Conservation (phyloP, 2,113 vertebrate species). For the Silurus glanis region DNA sequence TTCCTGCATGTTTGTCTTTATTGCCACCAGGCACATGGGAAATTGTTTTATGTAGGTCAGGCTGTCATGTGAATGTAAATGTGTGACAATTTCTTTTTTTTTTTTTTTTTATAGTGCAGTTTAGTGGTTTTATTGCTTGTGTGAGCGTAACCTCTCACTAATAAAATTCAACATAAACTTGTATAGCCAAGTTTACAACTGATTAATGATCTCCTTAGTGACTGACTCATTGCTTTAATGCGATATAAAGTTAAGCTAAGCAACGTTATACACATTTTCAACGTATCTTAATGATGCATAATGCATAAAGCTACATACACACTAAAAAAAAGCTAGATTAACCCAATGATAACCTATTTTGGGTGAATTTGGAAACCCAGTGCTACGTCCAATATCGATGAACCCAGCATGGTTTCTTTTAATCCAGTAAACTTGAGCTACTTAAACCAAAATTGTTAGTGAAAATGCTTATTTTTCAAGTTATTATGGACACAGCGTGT, state of each 20-base stretch:
- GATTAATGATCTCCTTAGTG: background rate
- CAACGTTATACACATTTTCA: background rate
- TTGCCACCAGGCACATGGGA: background rate
- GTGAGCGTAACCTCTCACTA: background rate
- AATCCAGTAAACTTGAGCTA: too few species aligned
- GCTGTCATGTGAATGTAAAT: background rate
- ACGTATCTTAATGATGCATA: background rate
- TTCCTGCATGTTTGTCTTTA: background rate
- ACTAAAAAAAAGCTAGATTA: too few species aligned
- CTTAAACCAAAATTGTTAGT: too few species aligned
- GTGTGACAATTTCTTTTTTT: background rate
- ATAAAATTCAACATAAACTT: background rate
- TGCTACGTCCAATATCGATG: too few species aligned
- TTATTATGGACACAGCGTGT: background rate
- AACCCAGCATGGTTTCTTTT: too few species aligned
- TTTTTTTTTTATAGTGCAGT: too few species aligned
- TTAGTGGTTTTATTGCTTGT: background rate
- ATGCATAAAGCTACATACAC: too few species aligned
- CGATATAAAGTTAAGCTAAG: background rate
- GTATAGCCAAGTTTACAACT: background rate
- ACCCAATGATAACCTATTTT: too few species aligned
- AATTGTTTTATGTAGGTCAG: background rate
- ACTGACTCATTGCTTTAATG: background rate
- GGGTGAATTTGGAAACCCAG: too few species aligned
- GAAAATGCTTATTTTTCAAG: too few species aligned